Evolutionary conservation across 2,113 vertebrate species (phyloP).

Genomic region (Rhodinocichla rosea): DNA sequence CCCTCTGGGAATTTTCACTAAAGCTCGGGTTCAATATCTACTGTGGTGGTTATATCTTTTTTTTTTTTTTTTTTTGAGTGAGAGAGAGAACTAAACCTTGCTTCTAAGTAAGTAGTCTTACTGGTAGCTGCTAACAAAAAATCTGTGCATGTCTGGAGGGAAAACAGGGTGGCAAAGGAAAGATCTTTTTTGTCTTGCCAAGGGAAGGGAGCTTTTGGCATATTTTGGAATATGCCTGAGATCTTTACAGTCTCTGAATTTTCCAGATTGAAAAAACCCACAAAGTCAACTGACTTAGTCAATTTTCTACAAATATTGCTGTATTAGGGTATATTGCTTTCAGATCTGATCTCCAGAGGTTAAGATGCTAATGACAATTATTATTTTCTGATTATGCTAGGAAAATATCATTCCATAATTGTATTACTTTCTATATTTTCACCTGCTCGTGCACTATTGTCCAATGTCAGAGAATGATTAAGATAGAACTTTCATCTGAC

Average conservation of each 20-base stretch:
- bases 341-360: not conserved
- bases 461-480: not conserved
- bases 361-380: not conserved
- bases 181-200: not conserved
- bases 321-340: not conserved
- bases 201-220: not conserved
- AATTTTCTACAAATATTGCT: not conserved
- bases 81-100: not conserved
- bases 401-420: not conserved
- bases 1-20: not conserved
- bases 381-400: not conserved
- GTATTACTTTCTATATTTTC: not conserved
- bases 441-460: not conserved
- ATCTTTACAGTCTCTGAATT: not conserved
- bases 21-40: not conserved
- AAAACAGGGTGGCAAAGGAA: not conserved
- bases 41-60: not conserved
- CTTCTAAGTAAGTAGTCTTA: not conserved
- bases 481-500: not conserved
- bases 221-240: not conserved
- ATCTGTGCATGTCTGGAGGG: not conserved
- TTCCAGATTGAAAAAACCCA: not conserved
- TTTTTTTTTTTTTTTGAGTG: not conserved
- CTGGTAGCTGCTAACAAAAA: not conserved
- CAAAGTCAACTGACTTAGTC: not conserved